Evolutionary conservation across 2,888 invertebrate species (phyloP).

Genomic region (Gonocerus acuteangulatus): DNA sequence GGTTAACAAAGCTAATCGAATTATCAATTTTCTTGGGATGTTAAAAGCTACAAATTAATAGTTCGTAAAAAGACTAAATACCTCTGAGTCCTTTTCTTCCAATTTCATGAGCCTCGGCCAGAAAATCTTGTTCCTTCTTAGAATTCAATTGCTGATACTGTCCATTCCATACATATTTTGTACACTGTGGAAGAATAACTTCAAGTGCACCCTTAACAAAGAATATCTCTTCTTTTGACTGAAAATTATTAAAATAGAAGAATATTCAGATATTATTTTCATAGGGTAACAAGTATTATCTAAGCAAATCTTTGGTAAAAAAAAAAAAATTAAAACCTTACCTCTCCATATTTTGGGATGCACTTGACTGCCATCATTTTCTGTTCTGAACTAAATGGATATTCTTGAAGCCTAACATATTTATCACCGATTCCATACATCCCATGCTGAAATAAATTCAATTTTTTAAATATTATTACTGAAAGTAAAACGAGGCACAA

Average conservation of each 20-base stretch:
- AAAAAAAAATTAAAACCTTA: slow-evolving; percentile 39
- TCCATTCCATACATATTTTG: slow-evolving; percentile 68
- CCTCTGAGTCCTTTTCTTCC: slow-evolving; percentile 74
- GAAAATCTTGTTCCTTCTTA: slow-evolving; percentile 72
- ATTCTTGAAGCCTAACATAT: slow-evolving; percentile 81
- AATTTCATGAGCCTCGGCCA: slow-evolving; percentile 75
- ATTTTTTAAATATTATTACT: neutral
- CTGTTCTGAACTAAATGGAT: slow-evolving; percentile 94
- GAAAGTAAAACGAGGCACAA: neutral
- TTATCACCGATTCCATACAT: slow-evolving; percentile 73
- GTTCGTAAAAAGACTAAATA: no score
- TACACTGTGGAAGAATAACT: slow-evolving; percentile 77
- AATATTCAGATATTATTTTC: neutral
- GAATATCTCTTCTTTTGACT: slow-evolving; percentile 64
- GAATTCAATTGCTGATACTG: slow-evolving; percentile 62
- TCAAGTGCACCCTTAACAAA: slow-evolving; percentile 96
- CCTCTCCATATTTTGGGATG: slow-evolving; percentile 66
- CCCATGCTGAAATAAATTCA: slow-evolving; percentile 54
- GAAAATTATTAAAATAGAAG: slow-evolving; percentile 35
- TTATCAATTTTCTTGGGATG: no score
- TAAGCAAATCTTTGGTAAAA: neutral
- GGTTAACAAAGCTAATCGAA: no score
- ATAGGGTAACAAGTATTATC: no score
- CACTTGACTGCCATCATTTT: slow-evolving; percentile 98
- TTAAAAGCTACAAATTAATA: no score